Base-by-base conservation (phyloP, 2,888 invertebrate genomes). In the Synanthedon vespiformis region DNA sequence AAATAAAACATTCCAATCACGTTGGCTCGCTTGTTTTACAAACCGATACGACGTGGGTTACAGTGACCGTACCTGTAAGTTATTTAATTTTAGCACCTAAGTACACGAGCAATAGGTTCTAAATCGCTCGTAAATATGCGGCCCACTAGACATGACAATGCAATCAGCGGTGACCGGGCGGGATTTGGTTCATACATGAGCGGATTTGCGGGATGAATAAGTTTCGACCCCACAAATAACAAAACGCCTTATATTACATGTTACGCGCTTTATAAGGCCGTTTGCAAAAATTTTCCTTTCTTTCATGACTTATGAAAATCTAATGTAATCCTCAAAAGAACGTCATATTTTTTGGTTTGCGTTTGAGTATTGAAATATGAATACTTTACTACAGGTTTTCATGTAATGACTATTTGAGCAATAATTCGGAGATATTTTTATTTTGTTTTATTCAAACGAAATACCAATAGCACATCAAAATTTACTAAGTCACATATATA, bases 191-290 rank as follows among this genome's bases (percentile, higher is more conserved):
- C 85, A 81, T 85, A 86, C 87, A 86, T 84, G 86, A 83, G 72
- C 81, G 86, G 87, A 85, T 86, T 86, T 87, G 78, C 77, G 73
- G 85, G 86, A 85, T 86, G 85, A 85, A 87, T 86, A 86, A 84
- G 86, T 86, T 87, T 83, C 77, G 79, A 82, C 86, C 86, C 86
- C 81, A 81, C 82, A 80, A 77, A 87, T 82, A 87, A 85, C 85
- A 83, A 75, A 78, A 77, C 72, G 76, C 73, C 74, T 79, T 78
- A 79, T 67, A 68, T 80, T 80, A 77, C 76, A 64, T 67, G 77
- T 78, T 76, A 77, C 76, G 69, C 74, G 76, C 80, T 83, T 80
- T 81, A 79, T 77, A 80, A 77, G 77, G 71, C 68, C 65, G 66
- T 80, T 82, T 76, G 85, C 83, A 69, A 82, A 84, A 79, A 79